These are phyloP conservation scores for Adoxophyes honmai DNA, from an alignment of 1,140 invertebrate genomes.

Conservation along the genomic window DNA sequence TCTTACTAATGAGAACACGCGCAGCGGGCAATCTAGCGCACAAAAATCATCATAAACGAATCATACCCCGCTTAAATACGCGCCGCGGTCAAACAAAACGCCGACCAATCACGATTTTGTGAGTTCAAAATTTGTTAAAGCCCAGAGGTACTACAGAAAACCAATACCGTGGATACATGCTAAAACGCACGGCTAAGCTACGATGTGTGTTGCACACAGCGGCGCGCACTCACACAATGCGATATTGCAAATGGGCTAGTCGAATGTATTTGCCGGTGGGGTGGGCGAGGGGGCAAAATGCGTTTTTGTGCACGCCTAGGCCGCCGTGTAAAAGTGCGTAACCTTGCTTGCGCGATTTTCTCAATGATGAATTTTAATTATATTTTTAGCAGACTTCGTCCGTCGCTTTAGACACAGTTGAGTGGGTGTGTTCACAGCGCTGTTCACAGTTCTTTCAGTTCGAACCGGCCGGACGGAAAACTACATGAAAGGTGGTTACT, in stretches of 20 bases:
- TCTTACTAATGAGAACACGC: conserved; percentile 20
- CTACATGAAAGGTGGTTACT: conserved; percentile 71
- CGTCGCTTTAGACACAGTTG: conserved; percentile 55
- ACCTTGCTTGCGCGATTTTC: conserved; percentile 10
- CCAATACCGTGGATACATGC: conserved; percentile 64
- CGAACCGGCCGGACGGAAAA: conserved; percentile 63
- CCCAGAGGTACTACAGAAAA: conserved; percentile 67
- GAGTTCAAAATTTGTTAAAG: conserved; percentile 76
- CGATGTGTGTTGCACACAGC: conserved; percentile 46
- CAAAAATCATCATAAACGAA: conserved; percentile 66
- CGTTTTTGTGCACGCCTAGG: conserved; percentile 64
- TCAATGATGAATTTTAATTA: too few species aligned
- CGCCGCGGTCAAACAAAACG: conserved; percentile 70
- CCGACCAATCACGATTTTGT: conserved; percentile 75
- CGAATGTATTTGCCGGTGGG: conserved; percentile 69
- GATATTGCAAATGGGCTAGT: conserved; percentile 74
- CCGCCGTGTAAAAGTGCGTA: conserved; percentile 63
- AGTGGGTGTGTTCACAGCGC: conserved; percentile 56
- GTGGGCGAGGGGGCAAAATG: conserved; percentile 49
- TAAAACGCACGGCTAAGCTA: conserved; percentile 59
- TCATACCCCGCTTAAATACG: conserved; percentile 53
- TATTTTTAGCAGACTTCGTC: conserved; percentile 70
- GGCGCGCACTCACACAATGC: conserved; percentile 64
- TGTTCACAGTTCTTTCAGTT: conserved; percentile 69
- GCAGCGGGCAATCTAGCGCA: conserved; percentile 44